These are phyloP conservation scores for Anaspis maculata DNA, from an alignment of 2,888 invertebrate genomes.

Conservation along the genomic window DNA sequence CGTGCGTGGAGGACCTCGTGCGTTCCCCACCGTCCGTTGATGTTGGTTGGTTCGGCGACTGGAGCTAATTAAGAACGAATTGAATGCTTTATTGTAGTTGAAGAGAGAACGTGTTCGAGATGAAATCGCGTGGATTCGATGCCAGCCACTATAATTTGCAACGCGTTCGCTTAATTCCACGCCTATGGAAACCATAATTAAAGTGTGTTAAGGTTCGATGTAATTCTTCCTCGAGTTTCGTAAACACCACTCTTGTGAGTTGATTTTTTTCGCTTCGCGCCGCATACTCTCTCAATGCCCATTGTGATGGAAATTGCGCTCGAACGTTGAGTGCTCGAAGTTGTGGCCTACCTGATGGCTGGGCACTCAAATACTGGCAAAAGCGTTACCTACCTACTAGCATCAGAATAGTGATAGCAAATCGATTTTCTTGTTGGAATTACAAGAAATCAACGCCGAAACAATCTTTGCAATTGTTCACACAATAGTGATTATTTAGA, in stretches of 20 bases:
- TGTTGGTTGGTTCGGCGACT: conserved; percentile 1
- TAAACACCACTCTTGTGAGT: conserved; percentile 13
- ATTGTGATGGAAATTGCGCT: conserved; percentile 15
- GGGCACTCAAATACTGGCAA: too few species aligned
- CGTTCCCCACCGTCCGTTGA: conserved; percentile 4
- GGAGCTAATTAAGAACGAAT: conserved; percentile 33
- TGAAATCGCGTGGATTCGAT: conserved; percentile 31
- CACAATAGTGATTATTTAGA: too few species aligned
- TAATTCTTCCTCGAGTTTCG: conserved; percentile 18
- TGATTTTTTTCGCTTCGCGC: too few species aligned
- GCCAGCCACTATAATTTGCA: conserved; percentile 33
- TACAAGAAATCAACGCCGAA: too few species aligned
- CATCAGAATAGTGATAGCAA: too few species aligned
- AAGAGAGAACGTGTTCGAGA: conserved; percentile 34
- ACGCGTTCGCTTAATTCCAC: conserved; percentile 29
- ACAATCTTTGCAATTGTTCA: too few species aligned
- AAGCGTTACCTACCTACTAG: too few species aligned
- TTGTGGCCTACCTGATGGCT: too few species aligned
- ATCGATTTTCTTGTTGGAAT: too few species aligned
- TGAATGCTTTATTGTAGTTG: conserved; percentile 32
- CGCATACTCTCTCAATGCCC: conserved; percentile 7
- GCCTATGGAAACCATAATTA: conserved; percentile 35
- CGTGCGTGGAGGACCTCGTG: conserved; percentile 8
- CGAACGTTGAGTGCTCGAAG: too few species aligned
- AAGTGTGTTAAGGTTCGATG: conserved; percentile 20